A percentile compares a stretch with the other conserved stretches of the same genome.
Conservation (phyloP, 2,797 vertebrate genomes). For the Gallirallus australis region DNA sequence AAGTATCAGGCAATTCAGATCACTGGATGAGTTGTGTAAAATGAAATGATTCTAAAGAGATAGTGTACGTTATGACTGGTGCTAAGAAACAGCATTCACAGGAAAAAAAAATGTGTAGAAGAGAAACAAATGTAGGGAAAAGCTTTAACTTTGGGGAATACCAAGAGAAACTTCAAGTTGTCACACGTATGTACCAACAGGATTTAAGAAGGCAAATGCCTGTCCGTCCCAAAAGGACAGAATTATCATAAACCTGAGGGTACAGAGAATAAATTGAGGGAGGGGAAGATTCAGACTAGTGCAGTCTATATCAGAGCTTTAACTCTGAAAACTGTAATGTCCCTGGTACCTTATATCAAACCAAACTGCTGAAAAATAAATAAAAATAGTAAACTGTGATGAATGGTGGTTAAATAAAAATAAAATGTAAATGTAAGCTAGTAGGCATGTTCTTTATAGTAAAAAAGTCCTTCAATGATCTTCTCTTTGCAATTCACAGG, state of each 20-base stretch:
- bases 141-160: background rate
- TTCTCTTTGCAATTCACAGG: background rate
- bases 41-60: background rate
- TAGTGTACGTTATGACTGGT: background rate
- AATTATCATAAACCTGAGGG: slow-evolving; percentile 5
- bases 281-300: background rate
- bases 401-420: background rate
- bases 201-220: background rate
- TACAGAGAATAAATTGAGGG: background rate
- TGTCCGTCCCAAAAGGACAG: background rate
- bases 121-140: background rate
- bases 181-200: background rate
- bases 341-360: background rate
- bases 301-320: background rate
- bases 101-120: background rate
- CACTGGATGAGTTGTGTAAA: background rate
- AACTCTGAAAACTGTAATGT: background rate
- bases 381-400: background rate
- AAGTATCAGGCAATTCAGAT: background rate
- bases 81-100: background rate
- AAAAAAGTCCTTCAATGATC: background rate
- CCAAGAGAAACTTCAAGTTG: background rate
- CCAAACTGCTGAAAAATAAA: background rate
- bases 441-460: background rate
- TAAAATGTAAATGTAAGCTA: background rate